These are phyloP conservation scores for Hypselothyrea guttata DNA, from an alignment of 2,888 invertebrate species.

Conservation along the genomic window DNA sequence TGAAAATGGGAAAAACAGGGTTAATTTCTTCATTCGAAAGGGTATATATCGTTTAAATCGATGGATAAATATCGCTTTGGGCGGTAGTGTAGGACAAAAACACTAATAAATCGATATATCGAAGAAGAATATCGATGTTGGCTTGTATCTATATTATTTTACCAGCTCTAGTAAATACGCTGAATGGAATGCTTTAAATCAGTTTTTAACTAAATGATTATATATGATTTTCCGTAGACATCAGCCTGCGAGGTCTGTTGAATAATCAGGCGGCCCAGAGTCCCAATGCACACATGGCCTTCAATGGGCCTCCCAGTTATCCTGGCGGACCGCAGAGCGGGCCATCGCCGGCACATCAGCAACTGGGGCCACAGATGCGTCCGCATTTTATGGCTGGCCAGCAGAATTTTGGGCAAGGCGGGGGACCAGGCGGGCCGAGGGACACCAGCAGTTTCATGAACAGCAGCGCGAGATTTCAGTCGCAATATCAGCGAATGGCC, in stretches of 20 bases:
- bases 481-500: conserved; percentile 82
- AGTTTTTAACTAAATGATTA: not conserved
- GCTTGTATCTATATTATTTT: too few relatives aligned
- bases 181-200: too few relatives aligned
- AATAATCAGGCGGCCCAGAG: conserved; percentile 82
- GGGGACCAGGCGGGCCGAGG: conserved; percentile 72
- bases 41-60: too few relatives aligned
- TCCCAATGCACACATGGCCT: conserved; percentile 81
- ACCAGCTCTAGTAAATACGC: conserved; percentile 75
- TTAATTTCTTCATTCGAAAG: too few relatives aligned
- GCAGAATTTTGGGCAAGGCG: conserved; percentile 80
- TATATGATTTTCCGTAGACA: conserved; percentile 73
- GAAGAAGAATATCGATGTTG: too few relatives aligned
- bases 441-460: conserved; percentile 83
- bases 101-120: too few relatives aligned
- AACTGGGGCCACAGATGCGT: conserved; percentile 80
- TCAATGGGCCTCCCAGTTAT: conserved; percentile 81
- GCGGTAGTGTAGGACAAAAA: too few relatives aligned
- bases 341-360: conserved; percentile 80
- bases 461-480: conserved; percentile 81
- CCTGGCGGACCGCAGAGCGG: conserved; percentile 81
- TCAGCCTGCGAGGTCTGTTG: conserved; percentile 82
- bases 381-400: conserved; percentile 82
- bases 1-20: too few relatives aligned
- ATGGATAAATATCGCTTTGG: too few relatives aligned